Conservation (phyloP, 2,797 vertebrate species). For the Denticeps clupeoides region DNA sequence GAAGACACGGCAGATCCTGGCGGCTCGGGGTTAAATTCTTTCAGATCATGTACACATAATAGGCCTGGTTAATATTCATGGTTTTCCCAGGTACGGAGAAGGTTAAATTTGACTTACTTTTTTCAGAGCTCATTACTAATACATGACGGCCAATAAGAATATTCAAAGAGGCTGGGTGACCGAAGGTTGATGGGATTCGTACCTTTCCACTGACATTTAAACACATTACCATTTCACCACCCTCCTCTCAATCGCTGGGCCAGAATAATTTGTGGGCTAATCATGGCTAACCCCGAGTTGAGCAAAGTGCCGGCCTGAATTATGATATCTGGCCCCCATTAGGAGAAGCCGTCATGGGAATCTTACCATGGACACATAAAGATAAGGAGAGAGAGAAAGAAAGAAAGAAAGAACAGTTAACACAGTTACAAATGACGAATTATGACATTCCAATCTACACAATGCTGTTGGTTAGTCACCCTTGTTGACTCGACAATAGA, state of each 20-base stretch:
- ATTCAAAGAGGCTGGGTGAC: conserved; percentile 69
- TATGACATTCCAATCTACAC: no score
- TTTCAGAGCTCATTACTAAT: conserved; percentile 69
- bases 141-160: conserved; percentile 75
- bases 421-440: no score
- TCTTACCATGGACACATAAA: neutral
- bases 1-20: conserved; percentile 23
- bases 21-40: conserved; percentile 60
- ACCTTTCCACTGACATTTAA: conserved; percentile 74
- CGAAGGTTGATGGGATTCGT: conserved; percentile 72
- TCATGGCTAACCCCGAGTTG: conserved; percentile 40
- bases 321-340: conserved; percentile 46
- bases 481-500: no score
- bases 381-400: neutral
- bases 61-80: conserved; percentile 74
- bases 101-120: conserved; percentile 71
- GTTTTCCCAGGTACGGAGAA: conserved; percentile 68
- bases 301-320: conserved; percentile 40
- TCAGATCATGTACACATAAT: conserved; percentile 78
- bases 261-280: conserved; percentile 65
- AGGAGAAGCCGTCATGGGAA: conserved; percentile 25
- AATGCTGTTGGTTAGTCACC: no score
- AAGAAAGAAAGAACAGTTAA: neutral
- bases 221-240: conserved; percentile 69
- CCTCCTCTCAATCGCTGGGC: conserved; percentile 46